Base-by-base conservation (phyloP, 2,797 vertebrate genomes). In the Eulemur mongoz region DNA sequence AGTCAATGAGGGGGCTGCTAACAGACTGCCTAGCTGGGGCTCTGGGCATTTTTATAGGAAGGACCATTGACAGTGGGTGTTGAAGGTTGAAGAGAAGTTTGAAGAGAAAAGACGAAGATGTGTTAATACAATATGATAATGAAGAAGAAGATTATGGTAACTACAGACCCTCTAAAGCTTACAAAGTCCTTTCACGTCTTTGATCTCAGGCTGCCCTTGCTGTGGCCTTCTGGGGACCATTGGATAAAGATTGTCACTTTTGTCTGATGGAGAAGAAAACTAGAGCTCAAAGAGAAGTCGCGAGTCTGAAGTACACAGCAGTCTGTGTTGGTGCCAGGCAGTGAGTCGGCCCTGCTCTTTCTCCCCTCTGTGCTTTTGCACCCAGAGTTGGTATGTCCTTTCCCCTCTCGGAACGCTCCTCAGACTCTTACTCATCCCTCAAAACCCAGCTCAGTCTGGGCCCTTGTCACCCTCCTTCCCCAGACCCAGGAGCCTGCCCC, bases 1-100 rank as follows among this genome's bases (percentile, higher is more conserved):
- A 5, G 10, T 1, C 22, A 40, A 11, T 12, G 1, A 57, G n/a
- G n/a, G 10, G 48, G 20, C 14, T 7, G 10, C 50, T 40, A 40
- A 25, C 30, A 17, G 63, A 69, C 50, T 22, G 12, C 35, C n/a
- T 75, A 14, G 45, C 52, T 27, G 43, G 27, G 57, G 32, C 12
- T 83, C 52, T 70, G 48, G n/a, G 40, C 2, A 13, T 40, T 85
- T 70, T 43, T 32, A 59, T 0, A 35, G 32, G 40, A 54, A 89
- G 40, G 83, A 57, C 14, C 43, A 45, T 13, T 69, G 84, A 63
- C 14, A 15, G 23, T 25, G 48, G 65, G 67, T 48, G 27, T 70
- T 76, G 65, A 80, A 57, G 25, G 45, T 43, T 54, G 70, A 89
- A 82, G 17, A 96, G 30, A 72, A 86, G 92, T 97, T 97, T 76